phyloP scores from a whole-genome alignment of 2,113 vertebrate species.

The Saccopteryx leptura region DNA sequence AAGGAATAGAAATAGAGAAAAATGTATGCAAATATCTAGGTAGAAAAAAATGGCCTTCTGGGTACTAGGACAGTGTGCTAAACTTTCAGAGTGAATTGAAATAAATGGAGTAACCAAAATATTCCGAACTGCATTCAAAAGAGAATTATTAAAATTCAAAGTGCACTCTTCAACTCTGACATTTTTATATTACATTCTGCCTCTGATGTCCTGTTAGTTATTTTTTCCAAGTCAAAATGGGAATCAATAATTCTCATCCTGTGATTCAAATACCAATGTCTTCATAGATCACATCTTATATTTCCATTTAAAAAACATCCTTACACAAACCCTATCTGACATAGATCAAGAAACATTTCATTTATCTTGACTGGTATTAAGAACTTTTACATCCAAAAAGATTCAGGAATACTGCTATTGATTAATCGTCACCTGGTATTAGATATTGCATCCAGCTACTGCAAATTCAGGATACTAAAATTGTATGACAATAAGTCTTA shows the following conservation, averaged over 20 bases:
- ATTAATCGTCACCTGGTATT: neutral
- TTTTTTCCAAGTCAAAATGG: constrained; percentile 43
- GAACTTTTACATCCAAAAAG: constrained; percentile 36
- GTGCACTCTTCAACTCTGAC: neutral
- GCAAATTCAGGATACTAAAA: neutral
- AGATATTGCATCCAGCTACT: neutral
- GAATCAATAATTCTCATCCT: neutral
- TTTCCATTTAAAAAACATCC: constrained; percentile 62
- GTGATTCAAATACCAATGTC: constrained; percentile 58
- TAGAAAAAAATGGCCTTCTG: constrained; percentile 28
- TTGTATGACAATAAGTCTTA: neutral
- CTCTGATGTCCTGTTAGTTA: neutral
- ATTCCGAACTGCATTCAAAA: constrained; percentile 40
- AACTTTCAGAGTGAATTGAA: constrained; percentile 51
- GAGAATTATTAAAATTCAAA: constrained; percentile 68
- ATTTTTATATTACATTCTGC: neutral
- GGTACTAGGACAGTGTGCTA: neutral
- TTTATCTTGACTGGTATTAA: constrained; percentile 1
- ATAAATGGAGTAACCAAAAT: constrained; percentile 35
- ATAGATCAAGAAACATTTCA: neutral
- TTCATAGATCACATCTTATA: constrained; percentile 41
- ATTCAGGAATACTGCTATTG: neutral
- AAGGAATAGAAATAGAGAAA: constrained; percentile 22
- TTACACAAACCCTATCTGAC: neutral
- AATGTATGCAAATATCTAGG: constrained; percentile 50